These are phyloP conservation scores for Drosophila seclusa DNA, from an alignment of 2,888 invertebrate genomes.

Conservation along the genomic window DNA sequence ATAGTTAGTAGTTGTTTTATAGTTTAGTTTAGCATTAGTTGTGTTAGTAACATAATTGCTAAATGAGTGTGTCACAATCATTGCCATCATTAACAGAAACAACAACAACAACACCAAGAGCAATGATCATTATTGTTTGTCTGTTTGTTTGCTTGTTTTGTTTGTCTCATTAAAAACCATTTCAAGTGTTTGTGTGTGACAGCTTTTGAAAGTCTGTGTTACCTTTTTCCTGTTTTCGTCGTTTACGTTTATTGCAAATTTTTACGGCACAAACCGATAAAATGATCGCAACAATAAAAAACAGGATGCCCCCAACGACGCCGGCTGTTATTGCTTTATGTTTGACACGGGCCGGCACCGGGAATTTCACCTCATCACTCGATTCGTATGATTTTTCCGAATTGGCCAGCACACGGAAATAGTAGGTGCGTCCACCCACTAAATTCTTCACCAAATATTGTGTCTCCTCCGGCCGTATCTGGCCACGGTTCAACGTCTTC, in stretches of 20 bases:
- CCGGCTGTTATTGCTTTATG: constrained; percentile 98
- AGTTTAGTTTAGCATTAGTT: constrained; percentile 24
- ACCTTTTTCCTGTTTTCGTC: constrained; percentile 99
- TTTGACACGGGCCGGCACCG: constrained; percentile 95
- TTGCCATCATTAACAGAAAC: constrained; percentile 52
- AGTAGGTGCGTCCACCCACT: constrained; percentile 95
- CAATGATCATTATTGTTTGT: constrained; percentile 37
- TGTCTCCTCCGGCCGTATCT: constrained; percentile 95
- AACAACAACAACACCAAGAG: constrained; percentile 43
- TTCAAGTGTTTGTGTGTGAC: constrained; percentile 71
- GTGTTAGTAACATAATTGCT: constrained; percentile 45
- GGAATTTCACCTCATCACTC: constrained; percentile 94
- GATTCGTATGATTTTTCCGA: constrained; percentile 94
- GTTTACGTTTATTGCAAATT: constrained; percentile 98
- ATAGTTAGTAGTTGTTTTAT: constrained; percentile 24
- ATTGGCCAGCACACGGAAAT: constrained; percentile 95
- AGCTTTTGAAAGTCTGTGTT: constrained; percentile 84
- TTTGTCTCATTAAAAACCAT: constrained; percentile 74
- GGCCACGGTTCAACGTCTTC: constrained; percentile 94
- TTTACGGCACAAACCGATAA: constrained; percentile 98
- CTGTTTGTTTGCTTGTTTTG: constrained; percentile 29
- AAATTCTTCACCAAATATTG: constrained; percentile 96
- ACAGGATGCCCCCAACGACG: constrained; percentile 97
- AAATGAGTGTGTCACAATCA: constrained; percentile 35
- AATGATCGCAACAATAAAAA: constrained; percentile 98